Evolutionary conservation across 2,888 invertebrate species (phyloP).

Genomic region (Ochropleura plecta): DNA sequence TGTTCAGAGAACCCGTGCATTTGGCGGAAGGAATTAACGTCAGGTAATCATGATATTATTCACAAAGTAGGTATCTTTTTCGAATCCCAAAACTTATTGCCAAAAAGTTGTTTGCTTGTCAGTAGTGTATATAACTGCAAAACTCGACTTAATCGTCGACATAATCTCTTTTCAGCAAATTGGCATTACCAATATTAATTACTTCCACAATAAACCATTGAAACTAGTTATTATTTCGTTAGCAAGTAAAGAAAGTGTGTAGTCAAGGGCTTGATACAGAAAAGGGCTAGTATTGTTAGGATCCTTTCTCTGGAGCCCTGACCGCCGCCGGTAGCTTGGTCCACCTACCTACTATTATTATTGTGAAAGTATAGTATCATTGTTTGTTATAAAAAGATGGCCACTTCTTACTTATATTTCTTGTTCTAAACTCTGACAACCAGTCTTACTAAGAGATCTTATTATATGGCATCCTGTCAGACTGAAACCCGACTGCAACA

Average conservation of each 20-base stretch:
- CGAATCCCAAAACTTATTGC: too few relatives aligned
- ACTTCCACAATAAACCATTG: background rate
- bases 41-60: slow-evolving; percentile 76
- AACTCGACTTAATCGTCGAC: background rate
- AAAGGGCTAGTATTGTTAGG: too few relatives aligned
- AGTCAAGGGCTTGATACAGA: too few relatives aligned
- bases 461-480: background rate
- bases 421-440: background rate
- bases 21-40: slow-evolving; percentile 82
- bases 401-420: too few relatives aligned
- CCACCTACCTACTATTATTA: too few relatives aligned
- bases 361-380: too few relatives aligned
- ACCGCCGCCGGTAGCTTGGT: too few relatives aligned
- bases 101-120: background rate
- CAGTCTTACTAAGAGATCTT: background rate
- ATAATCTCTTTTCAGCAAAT: background rate
- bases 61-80: background rate
- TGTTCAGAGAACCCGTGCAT: slow-evolving; percentile 77
- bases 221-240: too few relatives aligned
- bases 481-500: background rate
- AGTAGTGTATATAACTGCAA: background rate
- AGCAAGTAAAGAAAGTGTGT: too few relatives aligned
- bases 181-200: background rate
- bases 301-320: too few relatives aligned
- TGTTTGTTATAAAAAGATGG: too few relatives aligned